Conservation (phyloP, 2,113 vertebrate species). For the Brienomyrus longianalis region DNA sequence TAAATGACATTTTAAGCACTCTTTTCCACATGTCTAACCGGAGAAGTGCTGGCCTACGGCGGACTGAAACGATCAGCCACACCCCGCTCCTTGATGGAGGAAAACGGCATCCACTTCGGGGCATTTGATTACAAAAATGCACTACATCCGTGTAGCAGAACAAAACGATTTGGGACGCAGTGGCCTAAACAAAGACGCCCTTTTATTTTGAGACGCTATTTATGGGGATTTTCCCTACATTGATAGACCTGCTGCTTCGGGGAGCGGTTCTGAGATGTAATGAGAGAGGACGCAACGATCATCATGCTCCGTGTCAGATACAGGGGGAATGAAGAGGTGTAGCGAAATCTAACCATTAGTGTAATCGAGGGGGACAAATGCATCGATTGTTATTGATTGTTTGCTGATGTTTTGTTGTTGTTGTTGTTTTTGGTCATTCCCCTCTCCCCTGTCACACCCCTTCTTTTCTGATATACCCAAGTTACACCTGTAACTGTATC, state of each 20-base stretch:
- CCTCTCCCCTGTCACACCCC: slow-evolving; percentile 46
- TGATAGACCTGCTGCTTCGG: slow-evolving; percentile 4
- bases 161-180: background rate
- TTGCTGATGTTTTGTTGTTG: background rate
- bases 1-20: background rate
- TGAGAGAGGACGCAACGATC: background rate
- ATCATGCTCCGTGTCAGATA: background rate
- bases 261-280: background rate
- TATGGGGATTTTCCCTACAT: background rate
- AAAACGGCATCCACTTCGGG: slow-evolving; percentile 6
- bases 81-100: slow-evolving; percentile 40
- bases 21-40: slow-evolving; percentile 14
- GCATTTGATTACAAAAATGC: slow-evolving; percentile 5
- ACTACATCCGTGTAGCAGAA: background rate
- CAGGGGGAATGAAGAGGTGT: background rate
- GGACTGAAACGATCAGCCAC: slow-evolving; percentile 47
- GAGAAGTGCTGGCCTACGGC: slow-evolving; percentile 34
- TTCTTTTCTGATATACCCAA: slow-evolving; percentile 24
- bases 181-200: background rate
- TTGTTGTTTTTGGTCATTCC: background rate
- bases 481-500: slow-evolving; percentile 49
- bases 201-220: background rate
- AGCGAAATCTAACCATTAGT: background rate
- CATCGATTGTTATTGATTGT: background rate
- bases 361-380: background rate